Conservation (phyloP, 1,140 invertebrate species). For the Halesus radiatus region DNA sequence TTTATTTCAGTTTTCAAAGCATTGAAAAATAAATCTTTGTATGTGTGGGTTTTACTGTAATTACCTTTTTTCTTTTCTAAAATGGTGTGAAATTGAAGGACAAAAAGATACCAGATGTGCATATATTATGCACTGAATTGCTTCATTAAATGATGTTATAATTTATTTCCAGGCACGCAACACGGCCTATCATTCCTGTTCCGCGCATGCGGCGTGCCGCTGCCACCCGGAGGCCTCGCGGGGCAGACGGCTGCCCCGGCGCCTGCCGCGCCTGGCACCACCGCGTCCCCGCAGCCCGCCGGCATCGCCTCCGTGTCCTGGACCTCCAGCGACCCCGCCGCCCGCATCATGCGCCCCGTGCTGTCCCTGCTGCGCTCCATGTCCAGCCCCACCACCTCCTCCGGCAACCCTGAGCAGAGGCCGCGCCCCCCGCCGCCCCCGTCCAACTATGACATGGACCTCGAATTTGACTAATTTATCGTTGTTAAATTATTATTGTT, state of each 20-base stretch:
- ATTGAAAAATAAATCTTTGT: no score
- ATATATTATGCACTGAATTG: no score
- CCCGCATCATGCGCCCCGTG: constrained; percentile 16
- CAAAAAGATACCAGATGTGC: no score
- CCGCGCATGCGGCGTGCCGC: constrained; percentile 34
- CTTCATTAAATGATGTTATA: not conserved
- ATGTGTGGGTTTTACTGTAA: no score
- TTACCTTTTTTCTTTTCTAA: no score
- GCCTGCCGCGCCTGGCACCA: not conserved
- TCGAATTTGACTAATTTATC: constrained; percentile 44
- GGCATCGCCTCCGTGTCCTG: not conserved
- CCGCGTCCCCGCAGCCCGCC: not conserved
- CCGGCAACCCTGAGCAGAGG: constrained; percentile 22
- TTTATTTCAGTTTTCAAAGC: no score
- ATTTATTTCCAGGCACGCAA: constrained; percentile 27
- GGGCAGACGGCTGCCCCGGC: not conserved
- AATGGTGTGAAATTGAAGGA: no score
- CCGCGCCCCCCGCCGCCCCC: constrained; percentile 40
- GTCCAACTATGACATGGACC: constrained; percentile 53
- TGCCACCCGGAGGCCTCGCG: not conserved
- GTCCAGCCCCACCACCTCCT: constrained; percentile 1
- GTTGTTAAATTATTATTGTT: not conserved
- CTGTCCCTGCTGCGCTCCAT: constrained; percentile 39
- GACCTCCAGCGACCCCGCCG: not conserved
- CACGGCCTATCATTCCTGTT: constrained; percentile 42